Percentiles rank a stretch among this genome's conserved stretches.
phyloP scores from a whole-genome alignment of 2,888 invertebrate genomes.

The Acleris laterana region DNA sequence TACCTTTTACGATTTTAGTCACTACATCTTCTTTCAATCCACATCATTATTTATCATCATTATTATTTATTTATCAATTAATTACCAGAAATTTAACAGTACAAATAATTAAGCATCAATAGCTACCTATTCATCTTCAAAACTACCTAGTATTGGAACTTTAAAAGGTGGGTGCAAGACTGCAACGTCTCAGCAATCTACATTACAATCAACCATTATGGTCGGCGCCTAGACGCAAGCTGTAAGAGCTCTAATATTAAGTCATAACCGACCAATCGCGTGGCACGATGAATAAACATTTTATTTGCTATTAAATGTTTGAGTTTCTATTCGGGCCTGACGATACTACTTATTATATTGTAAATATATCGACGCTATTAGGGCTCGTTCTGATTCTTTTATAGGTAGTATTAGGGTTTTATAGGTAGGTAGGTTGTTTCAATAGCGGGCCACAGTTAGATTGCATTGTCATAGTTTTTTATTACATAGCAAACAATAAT shows the following conservation, averaged over 20 bases:
- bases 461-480: background rate
- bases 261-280: conserved; percentile 53
- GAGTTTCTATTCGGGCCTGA: conserved; percentile 43
- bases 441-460: too few species aligned
- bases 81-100: too few species aligned
- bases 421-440: too few species aligned
- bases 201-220: conserved; percentile 31
- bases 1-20: too few species aligned
- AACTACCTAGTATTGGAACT: conserved; percentile 10
- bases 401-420: too few species aligned
- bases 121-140: too few species aligned
- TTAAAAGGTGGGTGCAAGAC: conserved; percentile 15
- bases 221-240: conserved; percentile 21
- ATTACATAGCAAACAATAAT: background rate
- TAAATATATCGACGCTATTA: conserved; percentile 39
- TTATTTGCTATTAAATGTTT: conserved; percentile 48
- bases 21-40: too few species aligned
- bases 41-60: too few species aligned
- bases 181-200: conserved; percentile 27
- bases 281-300: conserved; percentile 61
- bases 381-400: too few species aligned
- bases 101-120: too few species aligned
- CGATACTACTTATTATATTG: conserved; percentile 41
- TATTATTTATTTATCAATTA: too few species aligned
- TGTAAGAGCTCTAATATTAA: conserved; percentile 50